Percentiles rank a stretch among this genome's conserved stretches.
Evolutionary conservation across 2,888 invertebrate genomes (phyloP).

Genomic region (Agapetus fuscipes): DNA sequence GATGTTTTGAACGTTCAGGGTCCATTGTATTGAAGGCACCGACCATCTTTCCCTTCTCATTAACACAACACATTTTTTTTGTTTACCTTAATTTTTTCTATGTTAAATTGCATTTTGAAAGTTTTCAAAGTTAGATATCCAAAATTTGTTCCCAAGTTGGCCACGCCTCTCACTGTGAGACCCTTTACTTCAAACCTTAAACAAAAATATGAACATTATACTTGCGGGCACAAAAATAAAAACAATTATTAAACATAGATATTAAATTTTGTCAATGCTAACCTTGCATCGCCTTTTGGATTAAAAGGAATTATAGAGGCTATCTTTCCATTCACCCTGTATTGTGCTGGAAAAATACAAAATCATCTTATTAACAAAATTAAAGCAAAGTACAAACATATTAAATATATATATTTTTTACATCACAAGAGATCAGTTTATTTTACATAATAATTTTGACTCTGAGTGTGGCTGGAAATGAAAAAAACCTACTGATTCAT

Average conservation of each 20-base stretch:
- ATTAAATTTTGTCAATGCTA: background rate
- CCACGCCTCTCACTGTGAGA: constrained; percentile 6
- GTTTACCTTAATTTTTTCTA: constrained; percentile 15
- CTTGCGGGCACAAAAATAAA: too few relatives aligned
- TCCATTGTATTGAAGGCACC: too few relatives aligned
- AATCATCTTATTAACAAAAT: too few relatives aligned
- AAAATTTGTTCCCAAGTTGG: constrained; percentile 6
- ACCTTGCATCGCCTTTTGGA: constrained; percentile 17
- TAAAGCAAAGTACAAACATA: background rate
- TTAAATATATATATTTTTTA: background rate
- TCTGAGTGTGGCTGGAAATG: too few relatives aligned
- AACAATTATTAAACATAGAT: constrained; percentile 2
- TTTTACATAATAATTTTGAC: background rate
- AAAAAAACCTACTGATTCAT: background rate
- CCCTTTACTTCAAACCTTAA: constrained; percentile 7
- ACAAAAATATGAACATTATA: background rate
- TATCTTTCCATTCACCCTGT: constrained; percentile 15
- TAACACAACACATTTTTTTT: too few relatives aligned
- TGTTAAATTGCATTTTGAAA: constrained; percentile 8
- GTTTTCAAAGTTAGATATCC: constrained; percentile 6
- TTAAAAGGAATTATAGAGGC: constrained; percentile 16
- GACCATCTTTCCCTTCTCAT: too few relatives aligned
- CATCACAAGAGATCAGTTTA: background rate
- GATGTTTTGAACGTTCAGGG: too few relatives aligned
- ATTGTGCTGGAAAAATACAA: constrained; percentile 12